Conservation (phyloP, 2,113 vertebrate species). For the Mandrillus leucophaeus region DNA sequence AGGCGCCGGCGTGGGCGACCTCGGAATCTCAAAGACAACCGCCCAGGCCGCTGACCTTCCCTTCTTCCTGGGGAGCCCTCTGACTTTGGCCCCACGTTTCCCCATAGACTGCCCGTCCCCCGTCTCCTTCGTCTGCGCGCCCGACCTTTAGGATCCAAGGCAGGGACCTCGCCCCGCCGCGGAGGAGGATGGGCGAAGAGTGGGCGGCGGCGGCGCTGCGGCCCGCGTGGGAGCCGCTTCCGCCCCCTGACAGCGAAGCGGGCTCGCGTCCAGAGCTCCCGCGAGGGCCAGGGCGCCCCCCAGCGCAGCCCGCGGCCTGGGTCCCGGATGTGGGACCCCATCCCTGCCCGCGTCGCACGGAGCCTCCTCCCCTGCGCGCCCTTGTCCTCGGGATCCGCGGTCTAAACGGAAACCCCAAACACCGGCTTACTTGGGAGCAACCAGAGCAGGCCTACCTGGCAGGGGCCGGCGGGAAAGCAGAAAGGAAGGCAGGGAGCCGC, state of each 20-base stretch:
- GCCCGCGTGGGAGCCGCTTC: neutral
- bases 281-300: no score
- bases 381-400: neutral
- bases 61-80: neutral
- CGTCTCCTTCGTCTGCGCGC: rapidly evolving
- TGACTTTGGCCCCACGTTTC: neutral
- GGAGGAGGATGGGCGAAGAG: neutral
- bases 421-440: neutral
- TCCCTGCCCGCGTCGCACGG: no score
- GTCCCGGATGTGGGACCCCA: neutral
- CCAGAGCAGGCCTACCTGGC: neutral
- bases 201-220: rapidly evolving
- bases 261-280: no score
- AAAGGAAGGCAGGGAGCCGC: neutral
- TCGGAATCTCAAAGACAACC: neutral
- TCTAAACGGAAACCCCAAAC: neutral
- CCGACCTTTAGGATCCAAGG: neutral
- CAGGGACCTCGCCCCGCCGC: neutral
- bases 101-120: neutral
- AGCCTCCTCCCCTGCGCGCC: neutral
- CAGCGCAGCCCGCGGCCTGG: neutral
- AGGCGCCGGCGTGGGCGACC: rapidly evolving
- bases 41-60: neutral
- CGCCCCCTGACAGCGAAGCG: neutral
- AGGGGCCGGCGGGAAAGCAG: rapidly evolving